Evolutionary conservation across 2,888 invertebrate genomes (phyloP).

Genomic region (Urechis unicinctus): DNA sequence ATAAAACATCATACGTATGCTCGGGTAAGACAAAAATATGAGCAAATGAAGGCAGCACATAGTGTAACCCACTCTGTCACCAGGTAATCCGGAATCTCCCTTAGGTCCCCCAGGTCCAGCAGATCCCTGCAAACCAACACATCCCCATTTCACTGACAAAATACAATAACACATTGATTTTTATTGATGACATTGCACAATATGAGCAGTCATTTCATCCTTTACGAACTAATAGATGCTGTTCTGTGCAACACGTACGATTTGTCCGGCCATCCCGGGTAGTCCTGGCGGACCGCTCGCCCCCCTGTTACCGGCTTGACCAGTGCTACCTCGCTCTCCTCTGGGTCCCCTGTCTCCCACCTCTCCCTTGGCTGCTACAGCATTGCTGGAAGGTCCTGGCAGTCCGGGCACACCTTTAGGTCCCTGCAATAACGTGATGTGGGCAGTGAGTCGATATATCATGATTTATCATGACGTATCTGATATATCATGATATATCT

Average conservation of each 20-base stretch:
- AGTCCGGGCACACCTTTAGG: constrained; percentile 3
- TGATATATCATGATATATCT: no score
- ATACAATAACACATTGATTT: no score
- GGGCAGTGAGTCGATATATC: no score
- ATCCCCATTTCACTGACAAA: no score
- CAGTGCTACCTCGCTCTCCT: constrained; percentile 13
- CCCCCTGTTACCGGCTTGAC: constrained; percentile 14
- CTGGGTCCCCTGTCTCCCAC: constrained; percentile 6
- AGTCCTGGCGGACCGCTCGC: constrained; percentile 13
- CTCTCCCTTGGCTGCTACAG: constrained; percentile 8
- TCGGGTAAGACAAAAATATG: no score
- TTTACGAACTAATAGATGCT: not conserved
- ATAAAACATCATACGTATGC: no score
- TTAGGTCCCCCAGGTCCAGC: constrained; percentile 15
- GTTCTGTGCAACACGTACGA: not conserved
- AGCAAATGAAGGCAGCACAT: no score
- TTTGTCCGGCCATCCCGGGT: not conserved
- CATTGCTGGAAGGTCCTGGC: constrained; percentile 1
- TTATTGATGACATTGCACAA: no score
- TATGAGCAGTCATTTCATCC: not conserved
- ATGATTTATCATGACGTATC: no score
- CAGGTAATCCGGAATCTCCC: constrained; percentile 12
- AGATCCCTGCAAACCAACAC: constrained; percentile 11
- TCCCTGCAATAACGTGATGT: constrained; percentile 1
- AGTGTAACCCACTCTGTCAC: constrained; percentile 2